Conservation (phyloP, 2,113 vertebrate genomes). For the Lipotes vexillifer region DNA sequence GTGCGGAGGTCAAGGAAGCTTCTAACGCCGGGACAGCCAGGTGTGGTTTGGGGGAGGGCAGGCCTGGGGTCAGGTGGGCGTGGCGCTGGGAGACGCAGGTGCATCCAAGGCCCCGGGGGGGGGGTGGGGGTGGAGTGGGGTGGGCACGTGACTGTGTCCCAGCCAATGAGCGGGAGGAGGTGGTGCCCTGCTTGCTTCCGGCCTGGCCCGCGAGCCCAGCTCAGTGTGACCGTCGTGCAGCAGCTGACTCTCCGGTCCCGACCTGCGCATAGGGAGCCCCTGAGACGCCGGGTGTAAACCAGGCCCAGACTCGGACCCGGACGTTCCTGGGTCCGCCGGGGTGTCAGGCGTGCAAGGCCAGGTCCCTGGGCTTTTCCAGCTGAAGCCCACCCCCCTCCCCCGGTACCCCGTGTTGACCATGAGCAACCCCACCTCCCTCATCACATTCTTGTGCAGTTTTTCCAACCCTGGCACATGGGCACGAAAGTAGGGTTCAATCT, state of each 20-base stretch:
- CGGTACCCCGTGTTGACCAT: too few species aligned
- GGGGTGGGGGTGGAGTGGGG: not conserved
- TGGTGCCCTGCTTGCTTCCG: not conserved
- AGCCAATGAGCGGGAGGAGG: not conserved
- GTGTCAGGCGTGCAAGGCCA: not conserved
- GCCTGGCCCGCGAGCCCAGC: rapidly evolving
- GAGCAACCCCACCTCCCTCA: not conserved
- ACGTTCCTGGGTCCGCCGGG: not conserved
- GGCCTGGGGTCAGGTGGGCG: not conserved
- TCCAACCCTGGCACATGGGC: not conserved
- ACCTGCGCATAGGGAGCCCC: not conserved
- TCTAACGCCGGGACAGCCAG: not conserved
- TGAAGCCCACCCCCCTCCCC: not conserved
- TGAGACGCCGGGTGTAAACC: not conserved
- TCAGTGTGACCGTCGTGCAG: not conserved
- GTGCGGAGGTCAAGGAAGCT: not conserved
- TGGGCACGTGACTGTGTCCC: not conserved
- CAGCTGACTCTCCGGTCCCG: not conserved
- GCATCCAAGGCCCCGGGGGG: not conserved
- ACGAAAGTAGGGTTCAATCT: not conserved
- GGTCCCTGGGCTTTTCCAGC: not conserved
- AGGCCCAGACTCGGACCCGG: not conserved
- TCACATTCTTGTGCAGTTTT: not conserved
- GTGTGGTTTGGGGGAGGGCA: not conserved
- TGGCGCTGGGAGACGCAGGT: not conserved